These are phyloP conservation scores for Xylota segnis DNA, from an alignment of 2,888 invertebrate species.

Conservation along the genomic window DNA sequence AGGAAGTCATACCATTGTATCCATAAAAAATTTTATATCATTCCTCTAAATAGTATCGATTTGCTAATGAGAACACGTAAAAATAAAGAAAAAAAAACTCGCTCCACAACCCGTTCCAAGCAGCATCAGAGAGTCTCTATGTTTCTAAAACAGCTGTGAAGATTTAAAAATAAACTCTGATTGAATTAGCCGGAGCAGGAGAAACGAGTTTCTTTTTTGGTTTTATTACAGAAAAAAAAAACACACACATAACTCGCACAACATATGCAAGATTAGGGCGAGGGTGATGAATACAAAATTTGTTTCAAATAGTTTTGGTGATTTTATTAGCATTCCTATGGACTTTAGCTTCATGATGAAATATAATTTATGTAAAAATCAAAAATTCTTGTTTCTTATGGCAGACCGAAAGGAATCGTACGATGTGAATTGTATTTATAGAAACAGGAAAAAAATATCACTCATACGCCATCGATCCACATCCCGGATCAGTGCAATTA, in stretches of 20 bases:
- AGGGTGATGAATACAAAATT: conserved; percentile 37
- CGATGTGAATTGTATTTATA: conserved; percentile 18
- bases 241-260: no score
- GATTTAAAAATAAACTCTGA: conserved; percentile 64
- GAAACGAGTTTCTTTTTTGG: conserved; percentile 33
- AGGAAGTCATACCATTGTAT: not conserved
- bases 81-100: conserved; percentile 50
- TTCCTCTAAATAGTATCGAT: conserved; percentile 52
- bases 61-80: conserved; percentile 30
- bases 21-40: conserved; percentile 25
- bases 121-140: conserved; percentile 13
- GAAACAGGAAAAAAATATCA: conserved; percentile 13
- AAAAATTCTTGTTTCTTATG: conserved; percentile 1
- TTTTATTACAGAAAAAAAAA: conserved; percentile 3
- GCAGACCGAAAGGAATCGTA: conserved; percentile 1
- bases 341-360: conserved; percentile 39
- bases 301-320: conserved; percentile 19
- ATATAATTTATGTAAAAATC: conserved; percentile 26
- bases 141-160: conserved; percentile 50
- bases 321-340: conserved; percentile 22
- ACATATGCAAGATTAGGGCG: conserved; percentile 13
- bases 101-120: conserved; percentile 30
- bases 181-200: conserved; percentile 42
- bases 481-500: conserved; percentile 15
- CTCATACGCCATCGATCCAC: conserved; percentile 50